These are phyloP conservation scores for Plebejus argus DNA, from an alignment of 2,888 invertebrate species.

Conservation along the genomic window DNA sequence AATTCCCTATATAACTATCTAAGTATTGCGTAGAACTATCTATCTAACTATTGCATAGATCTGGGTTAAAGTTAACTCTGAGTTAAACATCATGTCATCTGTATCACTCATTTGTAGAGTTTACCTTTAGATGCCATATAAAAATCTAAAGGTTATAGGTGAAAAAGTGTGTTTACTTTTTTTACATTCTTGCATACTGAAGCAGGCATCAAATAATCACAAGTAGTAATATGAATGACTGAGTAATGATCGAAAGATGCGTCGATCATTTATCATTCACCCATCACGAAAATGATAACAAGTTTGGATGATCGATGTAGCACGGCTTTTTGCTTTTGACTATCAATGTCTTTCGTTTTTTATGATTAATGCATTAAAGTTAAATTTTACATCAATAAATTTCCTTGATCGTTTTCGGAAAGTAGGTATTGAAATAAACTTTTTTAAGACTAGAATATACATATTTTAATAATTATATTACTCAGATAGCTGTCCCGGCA, in stretches of 20 bases:
- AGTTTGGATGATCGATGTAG: slow-evolving; percentile 21
- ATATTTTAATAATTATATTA: background rate
- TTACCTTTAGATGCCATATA: no score
- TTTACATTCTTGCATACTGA: background rate
- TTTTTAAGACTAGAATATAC: background rate
- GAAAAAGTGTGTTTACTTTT: no score
- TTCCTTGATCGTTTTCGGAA: background rate
- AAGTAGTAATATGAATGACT: slow-evolving; percentile 12
- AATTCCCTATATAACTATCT: no score
- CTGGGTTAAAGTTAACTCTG: no score
- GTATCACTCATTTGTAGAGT: no score
- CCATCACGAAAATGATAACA: slow-evolving; percentile 26
- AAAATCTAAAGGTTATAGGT: no score
- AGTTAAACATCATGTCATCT: no score
- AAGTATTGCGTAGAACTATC: no score
- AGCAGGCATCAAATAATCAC: background rate
- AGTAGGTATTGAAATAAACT: background rate
- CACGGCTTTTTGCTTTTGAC: background rate
- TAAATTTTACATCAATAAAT: background rate
- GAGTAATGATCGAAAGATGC: background rate
- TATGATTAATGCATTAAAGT: slow-evolving; percentile 2
- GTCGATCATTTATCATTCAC: slow-evolving; percentile 11
- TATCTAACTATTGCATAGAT: no score
- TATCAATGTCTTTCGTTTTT: slow-evolving; percentile 1
- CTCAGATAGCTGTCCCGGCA: no score